phyloP scores from a whole-genome alignment of 1,140 invertebrate species.

The Acyrthosiphon pisum region DNA sequence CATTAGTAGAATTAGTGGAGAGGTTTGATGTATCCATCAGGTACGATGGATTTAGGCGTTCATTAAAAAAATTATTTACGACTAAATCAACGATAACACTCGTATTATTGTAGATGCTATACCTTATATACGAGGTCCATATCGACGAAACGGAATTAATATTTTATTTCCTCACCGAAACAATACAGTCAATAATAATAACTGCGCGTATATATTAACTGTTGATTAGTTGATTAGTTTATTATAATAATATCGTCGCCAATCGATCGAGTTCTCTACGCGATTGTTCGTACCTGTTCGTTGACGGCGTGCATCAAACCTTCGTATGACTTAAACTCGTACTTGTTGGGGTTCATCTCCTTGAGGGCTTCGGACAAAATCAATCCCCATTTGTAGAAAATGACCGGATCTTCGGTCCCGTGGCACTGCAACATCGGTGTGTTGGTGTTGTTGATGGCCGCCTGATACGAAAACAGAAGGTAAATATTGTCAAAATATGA shows the following conservation, averaged over 20 bases:
- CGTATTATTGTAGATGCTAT: background rate
- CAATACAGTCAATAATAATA: background rate
- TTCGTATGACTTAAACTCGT: slow-evolving; percentile 18
- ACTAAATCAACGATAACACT: background rate
- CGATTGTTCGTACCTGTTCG: slow-evolving; percentile 4
- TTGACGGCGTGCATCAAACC: slow-evolving; percentile 41
- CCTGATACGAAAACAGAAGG: background rate
- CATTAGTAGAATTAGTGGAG: background rate
- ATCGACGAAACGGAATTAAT: background rate
- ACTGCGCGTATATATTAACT: background rate
- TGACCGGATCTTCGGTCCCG: slow-evolving; percentile 29
- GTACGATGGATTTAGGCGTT: background rate
- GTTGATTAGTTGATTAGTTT: too few species aligned
- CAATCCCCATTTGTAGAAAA: background rate
- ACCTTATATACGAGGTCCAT: background rate
- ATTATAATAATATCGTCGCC: too few species aligned
- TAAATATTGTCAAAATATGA: background rate
- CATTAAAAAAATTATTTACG: background rate
- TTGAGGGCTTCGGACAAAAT: background rate
- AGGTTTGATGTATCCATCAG: too few species aligned
- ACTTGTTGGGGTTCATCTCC: slow-evolving; percentile 23
- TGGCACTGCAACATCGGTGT: slow-evolving; percentile 45
- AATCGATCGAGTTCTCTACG: too few species aligned
- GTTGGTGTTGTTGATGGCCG: slow-evolving; percentile 16
- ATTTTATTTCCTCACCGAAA: background rate